Evolutionary conservation across 1,140 invertebrate genomes (phyloP).

Genomic region (Tetramorium parvispinum): DNA sequence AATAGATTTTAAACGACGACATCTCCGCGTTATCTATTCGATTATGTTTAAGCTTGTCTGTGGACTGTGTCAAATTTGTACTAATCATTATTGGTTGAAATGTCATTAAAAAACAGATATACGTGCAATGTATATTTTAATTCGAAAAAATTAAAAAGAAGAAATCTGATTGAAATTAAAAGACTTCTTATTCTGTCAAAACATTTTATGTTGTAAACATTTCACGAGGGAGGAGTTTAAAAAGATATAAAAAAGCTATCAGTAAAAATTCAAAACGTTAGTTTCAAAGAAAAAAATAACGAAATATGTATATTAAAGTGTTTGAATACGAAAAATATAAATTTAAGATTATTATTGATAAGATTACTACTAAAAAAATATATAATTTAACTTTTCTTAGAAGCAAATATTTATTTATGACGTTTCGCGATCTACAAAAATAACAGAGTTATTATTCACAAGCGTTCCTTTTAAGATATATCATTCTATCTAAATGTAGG

Average conservation of each 20-base stretch:
- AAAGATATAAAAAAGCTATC: neutral
- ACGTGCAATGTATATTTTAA: neutral
- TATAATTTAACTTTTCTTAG: neutral
- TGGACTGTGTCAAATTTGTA: neutral
- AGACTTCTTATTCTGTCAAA: neutral
- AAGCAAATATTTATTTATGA: neutral
- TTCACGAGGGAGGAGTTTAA: neutral
- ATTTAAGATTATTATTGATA: neutral
- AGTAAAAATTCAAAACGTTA: neutral
- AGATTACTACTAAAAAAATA: neutral
- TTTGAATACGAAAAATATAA: neutral
- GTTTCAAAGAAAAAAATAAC: neutral
- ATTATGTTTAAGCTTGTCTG: neutral
- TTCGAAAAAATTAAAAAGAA: neutral
- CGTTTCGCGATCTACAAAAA: conserved; percentile 1
- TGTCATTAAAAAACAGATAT: neutral
- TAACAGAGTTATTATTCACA: conserved; percentile 31
- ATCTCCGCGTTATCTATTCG: conserved; percentile 43
- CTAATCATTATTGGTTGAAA: neutral
- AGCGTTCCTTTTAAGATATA: conserved; percentile 32
- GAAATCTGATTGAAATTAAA: neutral
- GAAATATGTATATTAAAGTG: neutral
- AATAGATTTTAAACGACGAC: conserved; percentile 53
- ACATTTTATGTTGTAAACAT: neutral
- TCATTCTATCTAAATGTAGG: conserved; percentile 47